Evolutionary conservation across 2,113 vertebrate species (phyloP).

Genomic region (Clarias batrachus): DNA sequence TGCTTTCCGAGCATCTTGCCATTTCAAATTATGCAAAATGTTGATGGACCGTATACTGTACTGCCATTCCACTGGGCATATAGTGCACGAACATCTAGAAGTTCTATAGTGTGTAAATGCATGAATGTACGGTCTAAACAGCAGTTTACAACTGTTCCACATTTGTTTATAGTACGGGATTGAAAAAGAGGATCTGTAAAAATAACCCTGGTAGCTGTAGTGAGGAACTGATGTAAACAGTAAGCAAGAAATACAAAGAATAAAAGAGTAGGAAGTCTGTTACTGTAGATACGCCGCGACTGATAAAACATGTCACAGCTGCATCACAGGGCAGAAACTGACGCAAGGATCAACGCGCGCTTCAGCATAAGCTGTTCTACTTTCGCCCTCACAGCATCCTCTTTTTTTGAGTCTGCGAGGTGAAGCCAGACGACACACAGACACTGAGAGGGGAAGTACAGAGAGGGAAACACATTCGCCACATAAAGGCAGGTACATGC

Average conservation of each 20-base stretch:
- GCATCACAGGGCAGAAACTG: constrained; percentile 5
- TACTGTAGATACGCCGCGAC: not conserved
- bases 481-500: constrained; percentile 2
- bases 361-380: constrained; percentile 17
- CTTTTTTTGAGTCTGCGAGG: constrained; percentile 3
- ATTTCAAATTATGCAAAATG: not conserved
- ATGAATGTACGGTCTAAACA: not conserved
- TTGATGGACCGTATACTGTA: not conserved
- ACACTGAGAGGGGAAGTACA: constrained; percentile 36
- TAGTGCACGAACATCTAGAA: too few relatives aligned
- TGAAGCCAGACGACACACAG: not conserved
- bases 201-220: not conserved
- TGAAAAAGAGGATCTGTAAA: not conserved
- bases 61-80: too few relatives aligned
- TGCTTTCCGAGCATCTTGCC: not conserved
- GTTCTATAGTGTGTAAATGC: not conserved
- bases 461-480: constrained; percentile 26
- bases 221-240: not conserved
- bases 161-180: not conserved
- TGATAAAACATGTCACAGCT: constrained; percentile 3
- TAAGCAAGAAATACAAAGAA: not conserved
- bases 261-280: not conserved
- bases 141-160: not conserved
- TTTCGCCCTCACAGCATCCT: constrained; percentile 36
- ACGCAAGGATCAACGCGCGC: not conserved